phyloP scores from a whole-genome alignment of 2,888 invertebrate species.

The Epirrita christyi region DNA sequence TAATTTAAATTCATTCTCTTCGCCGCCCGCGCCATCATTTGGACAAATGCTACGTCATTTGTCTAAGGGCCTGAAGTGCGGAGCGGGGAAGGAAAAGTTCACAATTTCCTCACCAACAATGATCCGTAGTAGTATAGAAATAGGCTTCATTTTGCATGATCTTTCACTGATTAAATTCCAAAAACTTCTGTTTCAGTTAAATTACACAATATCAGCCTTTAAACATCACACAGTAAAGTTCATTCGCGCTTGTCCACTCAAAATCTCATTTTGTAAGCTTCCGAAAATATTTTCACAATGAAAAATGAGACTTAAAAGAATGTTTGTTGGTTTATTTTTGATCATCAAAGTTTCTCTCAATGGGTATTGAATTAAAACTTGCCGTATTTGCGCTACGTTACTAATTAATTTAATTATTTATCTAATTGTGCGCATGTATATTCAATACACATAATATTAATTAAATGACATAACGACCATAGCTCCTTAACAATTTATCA shows the following conservation, averaged over 20 bases:
- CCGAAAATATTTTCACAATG: conserved; percentile 71
- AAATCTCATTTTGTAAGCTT: conserved; percentile 76
- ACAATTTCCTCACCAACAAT: conserved; percentile 45
- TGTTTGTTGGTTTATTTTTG: conserved; percentile 68
- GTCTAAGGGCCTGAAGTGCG: conserved; percentile 74
- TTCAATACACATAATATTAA: conserved; percentile 68
- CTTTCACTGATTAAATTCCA: conserved; percentile 63
- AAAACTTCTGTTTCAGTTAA: conserved; percentile 67
- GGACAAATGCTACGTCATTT: conserved; percentile 85
- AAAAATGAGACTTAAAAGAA: conserved; percentile 72
- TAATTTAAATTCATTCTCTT: conserved; percentile 86
- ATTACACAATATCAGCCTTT: conserved; percentile 61
- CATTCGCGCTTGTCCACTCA: conserved; percentile 53
- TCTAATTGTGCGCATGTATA: conserved; percentile 71
- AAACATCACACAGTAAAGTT: conserved; percentile 54
- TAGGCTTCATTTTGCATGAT: conserved; percentile 56
- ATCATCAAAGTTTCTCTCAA: conserved; percentile 61
- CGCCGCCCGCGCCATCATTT: conserved; percentile 86
- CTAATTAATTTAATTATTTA: conserved; percentile 82
- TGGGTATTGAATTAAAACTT: conserved; percentile 82
- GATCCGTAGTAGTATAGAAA: conserved; percentile 46
- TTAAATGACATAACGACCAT: conserved; percentile 39
- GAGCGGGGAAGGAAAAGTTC: conserved; percentile 58
- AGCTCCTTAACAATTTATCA: conserved; percentile 24
- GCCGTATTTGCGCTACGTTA: conserved; percentile 76